Evolutionary conservation across 2,797 vertebrate genomes (phyloP).

Genomic region (Pipistrellus pipistrellus): DNA sequence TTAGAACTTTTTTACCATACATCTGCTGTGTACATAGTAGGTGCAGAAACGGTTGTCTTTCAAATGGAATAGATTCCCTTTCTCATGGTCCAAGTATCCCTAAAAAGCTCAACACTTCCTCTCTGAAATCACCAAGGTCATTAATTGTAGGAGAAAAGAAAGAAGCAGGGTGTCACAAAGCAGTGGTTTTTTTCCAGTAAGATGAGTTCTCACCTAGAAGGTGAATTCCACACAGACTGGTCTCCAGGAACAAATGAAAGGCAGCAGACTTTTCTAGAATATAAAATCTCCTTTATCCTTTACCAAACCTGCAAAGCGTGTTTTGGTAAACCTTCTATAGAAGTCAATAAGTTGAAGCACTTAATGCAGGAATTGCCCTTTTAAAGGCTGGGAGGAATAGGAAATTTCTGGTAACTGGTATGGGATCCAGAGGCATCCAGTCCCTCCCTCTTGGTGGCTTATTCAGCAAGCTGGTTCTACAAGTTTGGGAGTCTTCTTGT

Average conservation of each 20-base stretch:
- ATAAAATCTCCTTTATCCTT: not conserved
- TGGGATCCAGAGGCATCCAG: not conserved
- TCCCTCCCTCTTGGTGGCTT: not conserved
- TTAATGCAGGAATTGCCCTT: not conserved
- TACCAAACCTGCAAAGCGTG: too few species aligned
- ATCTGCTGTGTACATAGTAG: not conserved
- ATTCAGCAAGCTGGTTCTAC: not conserved
- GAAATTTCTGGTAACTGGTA: not conserved
- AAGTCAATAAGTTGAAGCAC: not conserved
- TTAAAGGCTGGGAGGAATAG: not conserved
- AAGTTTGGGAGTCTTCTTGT: not conserved
- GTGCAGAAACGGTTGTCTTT: not conserved
- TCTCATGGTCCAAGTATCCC: not conserved
- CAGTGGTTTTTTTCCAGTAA: not conserved
- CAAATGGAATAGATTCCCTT: not conserved
- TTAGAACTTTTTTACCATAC: not conserved
- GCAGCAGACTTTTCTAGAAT: not conserved
- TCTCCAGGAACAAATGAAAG: not conserved
- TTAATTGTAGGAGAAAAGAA: not conserved
- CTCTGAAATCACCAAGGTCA: not conserved
- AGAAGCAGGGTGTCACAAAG: not conserved
- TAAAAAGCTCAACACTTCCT: not conserved
- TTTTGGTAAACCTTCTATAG: not conserved
- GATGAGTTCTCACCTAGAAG: not conserved
- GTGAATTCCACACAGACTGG: not conserved